Base-by-base conservation (phyloP, 1,140 invertebrate species). In the Ostrea denselamellosa region DNA sequence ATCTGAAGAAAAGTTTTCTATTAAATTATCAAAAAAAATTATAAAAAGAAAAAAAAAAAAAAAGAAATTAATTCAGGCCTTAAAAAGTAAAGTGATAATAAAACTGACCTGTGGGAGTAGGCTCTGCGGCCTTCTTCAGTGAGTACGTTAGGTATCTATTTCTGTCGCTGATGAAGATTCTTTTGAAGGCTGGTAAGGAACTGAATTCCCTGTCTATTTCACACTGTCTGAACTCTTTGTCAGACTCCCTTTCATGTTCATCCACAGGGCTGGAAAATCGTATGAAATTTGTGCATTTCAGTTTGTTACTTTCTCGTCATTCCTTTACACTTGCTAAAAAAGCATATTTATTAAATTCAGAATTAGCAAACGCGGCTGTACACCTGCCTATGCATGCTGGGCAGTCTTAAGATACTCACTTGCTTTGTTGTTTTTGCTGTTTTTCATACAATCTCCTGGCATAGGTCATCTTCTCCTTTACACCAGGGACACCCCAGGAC, bases 401-500 rank as follows among this genome's bases (percentile, higher is more conserved):
- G 3, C 14, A 14, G 5, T 44, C 5, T 12, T 58, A 17, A 19
- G 5, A 34, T 71, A 8, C 68, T 34, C 25, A 71, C 68, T 28
- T 34, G 22, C 14, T 71, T 28, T 28, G 68, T 28, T 71, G 22
- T 71, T 22, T 34, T 25, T 71, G 22, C 12, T 25, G 68, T 25
- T 14, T 71, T 34, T 71, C 12, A 34, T 71, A 71, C 68, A 71
- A 34, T 71, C 68, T 71, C 22, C 68, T 71, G 22, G 68, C 68
- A 34, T 71, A 71, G 12, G 68, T 71, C 1, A 71, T 4, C 28
- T 25, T 71, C 68, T 71, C 68, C 68, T 14, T 71, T 1, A 71
- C 10, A 34, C 68, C 25, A 34, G 68, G 68, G 28, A 71, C 22
- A 12, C 68, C 68, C 68, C 68, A 71, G 22, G 68, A 28, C 28